phyloP scores from a whole-genome alignment of 30 jellyfish, hydroid and myxozoan genomes.

The Hydractinia echinata region DNA sequence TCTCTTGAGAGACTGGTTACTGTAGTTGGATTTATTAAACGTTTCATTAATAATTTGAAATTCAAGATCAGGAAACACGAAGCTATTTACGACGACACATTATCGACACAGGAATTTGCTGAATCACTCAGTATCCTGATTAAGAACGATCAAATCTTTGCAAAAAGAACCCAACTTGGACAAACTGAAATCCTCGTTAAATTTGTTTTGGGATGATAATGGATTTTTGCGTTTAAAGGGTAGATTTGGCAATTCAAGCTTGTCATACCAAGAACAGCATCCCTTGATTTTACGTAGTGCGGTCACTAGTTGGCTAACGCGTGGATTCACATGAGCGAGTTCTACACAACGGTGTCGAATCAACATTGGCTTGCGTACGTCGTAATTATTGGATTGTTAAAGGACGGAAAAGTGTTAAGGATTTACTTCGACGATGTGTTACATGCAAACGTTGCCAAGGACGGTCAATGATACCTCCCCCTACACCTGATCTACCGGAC shows the following conservation, averaged over 20 bases:
- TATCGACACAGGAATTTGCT: too few species aligned
- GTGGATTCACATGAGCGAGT: conserved; percentile 33
- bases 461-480: conserved; percentile 31
- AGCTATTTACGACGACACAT: too few species aligned
- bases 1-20: too few species aligned
- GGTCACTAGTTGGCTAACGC: conserved; percentile 16
- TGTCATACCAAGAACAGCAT: conserved; percentile 5
- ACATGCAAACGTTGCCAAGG: conserved; percentile 31
- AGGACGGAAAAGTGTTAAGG: conserved; percentile 35
- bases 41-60: too few species aligned
- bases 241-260: conserved; percentile 19
- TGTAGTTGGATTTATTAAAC: too few species aligned
- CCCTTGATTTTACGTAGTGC: too few species aligned
- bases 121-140: too few species aligned
- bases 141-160: too few species aligned
- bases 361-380: conserved; percentile 23
- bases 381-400: conserved; percentile 31
- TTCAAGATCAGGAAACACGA: too few species aligned
- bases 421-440: conserved; percentile 2
- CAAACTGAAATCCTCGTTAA: too few species aligned
- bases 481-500: conserved; percentile 37
- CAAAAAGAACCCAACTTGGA: too few species aligned
- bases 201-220: too few species aligned
- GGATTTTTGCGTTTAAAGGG: conserved; percentile 34
- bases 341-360: conserved; percentile 37